Conservation (phyloP, 2,797 vertebrate species). For the Anguilla anguilla region DNA sequence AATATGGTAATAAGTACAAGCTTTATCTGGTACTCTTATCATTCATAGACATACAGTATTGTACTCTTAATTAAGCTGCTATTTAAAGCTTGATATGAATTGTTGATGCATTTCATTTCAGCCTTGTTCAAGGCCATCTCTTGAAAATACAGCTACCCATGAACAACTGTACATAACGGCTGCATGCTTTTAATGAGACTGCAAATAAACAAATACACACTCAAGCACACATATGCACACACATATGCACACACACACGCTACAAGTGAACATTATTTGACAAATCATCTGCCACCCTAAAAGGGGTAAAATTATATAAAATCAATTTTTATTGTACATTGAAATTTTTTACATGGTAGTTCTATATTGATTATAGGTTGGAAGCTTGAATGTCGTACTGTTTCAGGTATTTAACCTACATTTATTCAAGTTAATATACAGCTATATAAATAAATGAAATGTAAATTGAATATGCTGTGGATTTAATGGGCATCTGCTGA, state of each 20-base stretch:
- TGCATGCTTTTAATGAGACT: neutral
- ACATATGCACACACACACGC: no score
- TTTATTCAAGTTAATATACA: neutral
- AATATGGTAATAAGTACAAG: neutral
- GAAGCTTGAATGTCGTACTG: neutral
- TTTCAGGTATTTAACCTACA: neutral
- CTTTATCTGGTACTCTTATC: neutral
- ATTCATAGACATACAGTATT: neutral
- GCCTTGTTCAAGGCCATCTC: no score
- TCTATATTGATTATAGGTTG: neutral
- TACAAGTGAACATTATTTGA: no score
- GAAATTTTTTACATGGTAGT: neutral
- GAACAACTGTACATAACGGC: no score
- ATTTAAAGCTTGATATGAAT: no score
- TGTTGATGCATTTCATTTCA: no score
- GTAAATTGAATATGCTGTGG: neutral
- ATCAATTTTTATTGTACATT: neutral
- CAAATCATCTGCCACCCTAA: neutral
- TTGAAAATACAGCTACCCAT: no score
- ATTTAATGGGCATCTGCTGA: neutral
- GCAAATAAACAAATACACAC: neutral
- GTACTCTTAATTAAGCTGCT: neutral
- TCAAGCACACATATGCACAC: neutral
- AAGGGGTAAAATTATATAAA: neutral
- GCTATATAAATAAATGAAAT: slow-evolving; percentile 4